These are phyloP conservation scores for Brachionus paranguensis DNA, from an alignment of 1,140 invertebrate genomes.

Conservation along the genomic window DNA sequence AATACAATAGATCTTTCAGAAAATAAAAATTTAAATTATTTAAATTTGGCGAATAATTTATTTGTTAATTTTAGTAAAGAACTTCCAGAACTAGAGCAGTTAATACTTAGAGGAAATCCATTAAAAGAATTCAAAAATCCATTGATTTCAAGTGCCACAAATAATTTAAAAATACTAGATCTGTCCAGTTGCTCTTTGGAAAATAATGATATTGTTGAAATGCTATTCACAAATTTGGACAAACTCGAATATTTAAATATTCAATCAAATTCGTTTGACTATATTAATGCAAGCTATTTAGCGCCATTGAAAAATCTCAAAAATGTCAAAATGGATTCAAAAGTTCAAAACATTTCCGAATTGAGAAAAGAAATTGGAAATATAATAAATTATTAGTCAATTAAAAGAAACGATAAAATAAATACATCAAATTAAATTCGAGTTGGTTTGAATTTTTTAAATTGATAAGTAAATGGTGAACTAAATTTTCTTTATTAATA, in stretches of 20 bases:
- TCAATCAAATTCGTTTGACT: background rate
- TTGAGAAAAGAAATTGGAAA: no score
- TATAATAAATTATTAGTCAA: no score
- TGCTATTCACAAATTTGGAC: background rate
- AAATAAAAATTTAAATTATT: background rate
- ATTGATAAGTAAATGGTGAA: no score
- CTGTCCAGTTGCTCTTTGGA: background rate
- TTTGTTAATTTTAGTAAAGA: background rate
- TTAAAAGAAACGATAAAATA: no score
- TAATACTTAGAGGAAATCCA: background rate
- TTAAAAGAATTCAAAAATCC: background rate
- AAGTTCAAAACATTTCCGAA: no score
- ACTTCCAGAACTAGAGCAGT: background rate
- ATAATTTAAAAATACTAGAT: background rate
- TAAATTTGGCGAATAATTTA: background rate
- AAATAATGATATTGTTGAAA: background rate
- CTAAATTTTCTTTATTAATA: no score
- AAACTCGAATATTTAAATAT: background rate
- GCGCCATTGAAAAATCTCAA: no score
- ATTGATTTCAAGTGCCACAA: background rate
- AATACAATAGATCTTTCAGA: background rate
- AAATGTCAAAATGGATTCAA: no score
- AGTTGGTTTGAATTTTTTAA: background rate
- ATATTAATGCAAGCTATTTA: background rate
- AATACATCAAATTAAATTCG: no score